Percentiles rank a stretch among this genome's conserved stretches.
phyloP scores from a whole-genome alignment of 2,797 vertebrate genomes.

The Pangasius djambal region DNA sequence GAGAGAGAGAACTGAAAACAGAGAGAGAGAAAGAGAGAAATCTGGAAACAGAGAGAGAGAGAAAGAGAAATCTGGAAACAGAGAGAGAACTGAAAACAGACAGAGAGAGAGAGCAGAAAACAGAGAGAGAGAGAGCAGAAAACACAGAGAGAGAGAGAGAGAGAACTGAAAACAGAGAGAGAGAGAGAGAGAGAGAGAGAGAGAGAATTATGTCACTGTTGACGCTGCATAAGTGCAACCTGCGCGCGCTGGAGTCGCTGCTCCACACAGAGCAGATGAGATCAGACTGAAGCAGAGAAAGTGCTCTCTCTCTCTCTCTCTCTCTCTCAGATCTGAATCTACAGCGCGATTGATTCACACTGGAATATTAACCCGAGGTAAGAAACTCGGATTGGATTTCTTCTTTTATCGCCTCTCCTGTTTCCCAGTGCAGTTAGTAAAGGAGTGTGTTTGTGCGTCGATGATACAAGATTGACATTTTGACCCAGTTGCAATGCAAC shows the following conservation, averaged over 20 bases:
- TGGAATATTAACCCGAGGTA: conserved; percentile 15
- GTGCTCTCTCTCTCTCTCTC: not conserved
- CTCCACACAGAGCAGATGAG: not conserved
- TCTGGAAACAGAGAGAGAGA: not conserved
- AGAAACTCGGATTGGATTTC: not conserved
- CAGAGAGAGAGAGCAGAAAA: too few relatives aligned
- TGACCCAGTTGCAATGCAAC: not conserved
- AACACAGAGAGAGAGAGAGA: too few relatives aligned
- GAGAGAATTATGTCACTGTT: conserved; percentile 7
- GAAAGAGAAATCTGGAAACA: too few relatives aligned
- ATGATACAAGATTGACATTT: not conserved
- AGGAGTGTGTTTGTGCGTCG: not conserved
- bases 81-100: too few relatives aligned
- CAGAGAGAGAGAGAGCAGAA: too few relatives aligned
- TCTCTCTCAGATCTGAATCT: not conserved
- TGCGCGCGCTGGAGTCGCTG: conserved; percentile 1
- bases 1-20: too few relatives aligned
- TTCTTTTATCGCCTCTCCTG: not conserved
- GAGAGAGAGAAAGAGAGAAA: not conserved
- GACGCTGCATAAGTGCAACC: conserved; percentile 10
- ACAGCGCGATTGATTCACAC: not conserved
- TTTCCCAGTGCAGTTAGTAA: not conserved
- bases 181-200: too few relatives aligned
- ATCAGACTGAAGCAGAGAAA: not conserved
- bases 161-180: not conserved